These are phyloP conservation scores for Papilio polytes DNA, from an alignment of 1,140 invertebrate genomes.

Conservation along the genomic window DNA sequence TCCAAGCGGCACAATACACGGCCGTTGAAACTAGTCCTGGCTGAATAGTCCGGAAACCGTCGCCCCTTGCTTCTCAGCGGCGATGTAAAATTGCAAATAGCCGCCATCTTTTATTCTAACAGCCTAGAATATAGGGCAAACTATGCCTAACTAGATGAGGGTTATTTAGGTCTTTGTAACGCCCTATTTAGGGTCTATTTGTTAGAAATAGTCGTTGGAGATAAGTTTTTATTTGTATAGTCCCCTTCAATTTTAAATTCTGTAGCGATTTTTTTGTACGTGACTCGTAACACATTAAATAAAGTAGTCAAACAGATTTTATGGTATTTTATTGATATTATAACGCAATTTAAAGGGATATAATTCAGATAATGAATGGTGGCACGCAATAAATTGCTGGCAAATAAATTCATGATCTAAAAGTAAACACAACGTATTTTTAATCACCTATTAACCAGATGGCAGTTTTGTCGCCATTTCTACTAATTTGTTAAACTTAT, in stretches of 20 bases:
- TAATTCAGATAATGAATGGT: background rate
- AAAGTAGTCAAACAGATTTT: background rate
- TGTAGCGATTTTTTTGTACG: background rate
- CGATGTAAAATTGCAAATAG: background rate
- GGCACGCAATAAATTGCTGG: background rate
- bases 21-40: conserved; percentile 31
- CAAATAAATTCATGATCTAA: background rate
- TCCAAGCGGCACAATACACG: conserved; percentile 5
- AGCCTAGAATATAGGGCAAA: conserved; percentile 19
- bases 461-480: background rate
- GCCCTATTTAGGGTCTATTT: background rate
- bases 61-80: conserved; percentile 5
- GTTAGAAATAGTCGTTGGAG: background rate
- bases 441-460: background rate
- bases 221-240: conserved; percentile 3
- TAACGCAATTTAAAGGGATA: background rate
- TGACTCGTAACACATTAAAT: background rate
- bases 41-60: conserved; percentile 29
- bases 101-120: background rate
- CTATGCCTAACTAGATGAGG: background rate
- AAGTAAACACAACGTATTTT: background rate
- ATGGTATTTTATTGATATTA: background rate
- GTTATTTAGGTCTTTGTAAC: conserved; percentile 1
- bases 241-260: conserved; percentile 4
- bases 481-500: background rate